Evolutionary conservation across 2,113 vertebrate genomes (phyloP).

Genomic region (Cryptomyrus ogoouensis): DNA sequence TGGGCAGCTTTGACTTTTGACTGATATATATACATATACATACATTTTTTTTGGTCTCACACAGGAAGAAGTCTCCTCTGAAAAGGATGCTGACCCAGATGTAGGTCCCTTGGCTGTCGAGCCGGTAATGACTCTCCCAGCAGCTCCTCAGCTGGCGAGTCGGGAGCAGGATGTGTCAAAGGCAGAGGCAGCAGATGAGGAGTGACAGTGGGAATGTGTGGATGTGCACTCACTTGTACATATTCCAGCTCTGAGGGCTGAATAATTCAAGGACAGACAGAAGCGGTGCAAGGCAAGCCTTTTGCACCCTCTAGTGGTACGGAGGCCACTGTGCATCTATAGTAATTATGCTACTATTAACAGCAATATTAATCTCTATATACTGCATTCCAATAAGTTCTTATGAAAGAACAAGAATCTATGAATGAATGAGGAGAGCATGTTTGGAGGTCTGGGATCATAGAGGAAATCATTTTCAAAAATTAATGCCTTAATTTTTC

Average conservation of each 20-base stretch:
- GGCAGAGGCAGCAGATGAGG: constrained; percentile 62
- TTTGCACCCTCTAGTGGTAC: constrained; percentile 54
- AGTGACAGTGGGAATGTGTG: constrained; percentile 45
- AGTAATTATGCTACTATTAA: constrained; percentile 70
- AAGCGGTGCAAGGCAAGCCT: constrained; percentile 27
- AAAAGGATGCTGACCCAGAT: constrained; percentile 58
- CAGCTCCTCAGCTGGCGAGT: constrained; percentile 51
- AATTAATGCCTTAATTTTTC: constrained; percentile 42
- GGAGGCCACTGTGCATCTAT: constrained; percentile 65
- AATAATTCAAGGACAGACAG: neutral
- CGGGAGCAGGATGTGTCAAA: constrained; percentile 60
- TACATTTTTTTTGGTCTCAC: neutral
- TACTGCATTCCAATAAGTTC: constrained; percentile 66
- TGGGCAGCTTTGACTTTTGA: neutral
- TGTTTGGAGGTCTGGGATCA: constrained; percentile 24
- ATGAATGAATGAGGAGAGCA: constrained; percentile 43
- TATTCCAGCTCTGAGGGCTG: constrained; percentile 18
- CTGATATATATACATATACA: no score
- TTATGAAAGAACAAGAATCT: constrained; percentile 52
- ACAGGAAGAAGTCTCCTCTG: constrained; percentile 62
- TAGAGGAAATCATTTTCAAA: constrained; percentile 47
- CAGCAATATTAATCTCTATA: constrained; percentile 65
- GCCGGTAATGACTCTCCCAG: constrained; percentile 49
- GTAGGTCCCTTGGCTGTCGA: constrained; percentile 42
- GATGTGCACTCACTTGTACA: constrained; percentile 19